phyloP scores from a whole-genome alignment of 2,888 invertebrate genomes.

The Luffia ferchaultella region DNA sequence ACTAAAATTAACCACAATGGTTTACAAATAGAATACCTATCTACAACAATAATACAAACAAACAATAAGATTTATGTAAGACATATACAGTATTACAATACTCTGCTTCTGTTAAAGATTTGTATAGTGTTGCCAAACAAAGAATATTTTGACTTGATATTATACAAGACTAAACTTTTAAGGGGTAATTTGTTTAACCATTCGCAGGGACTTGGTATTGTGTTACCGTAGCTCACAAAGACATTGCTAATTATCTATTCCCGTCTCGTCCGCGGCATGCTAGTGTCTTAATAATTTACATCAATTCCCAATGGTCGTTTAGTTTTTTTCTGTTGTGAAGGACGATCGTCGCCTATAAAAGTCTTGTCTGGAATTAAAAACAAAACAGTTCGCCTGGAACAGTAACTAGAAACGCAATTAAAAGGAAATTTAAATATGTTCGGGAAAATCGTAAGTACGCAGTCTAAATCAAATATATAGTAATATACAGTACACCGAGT shows the following conservation, averaged over 20 bases:
- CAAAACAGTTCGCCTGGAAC: conserved; percentile 31
- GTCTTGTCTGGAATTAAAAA: conserved; percentile 31
- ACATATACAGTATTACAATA: no score
- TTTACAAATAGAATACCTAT: no score
- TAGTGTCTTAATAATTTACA: conserved; percentile 50
- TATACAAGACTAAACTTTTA: background rate
- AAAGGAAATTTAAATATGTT: conserved; percentile 29
- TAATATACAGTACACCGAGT: no score
- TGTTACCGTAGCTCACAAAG: conserved; percentile 39
- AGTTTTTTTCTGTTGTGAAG: conserved; percentile 55
- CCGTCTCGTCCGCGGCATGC: conserved; percentile 37
- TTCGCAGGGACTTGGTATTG: background rate
- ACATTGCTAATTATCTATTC: conserved; percentile 44
- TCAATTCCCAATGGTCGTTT: conserved; percentile 44
- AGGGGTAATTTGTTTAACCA: background rate
- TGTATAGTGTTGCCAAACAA: background rate
- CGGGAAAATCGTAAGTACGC: conserved; percentile 47
- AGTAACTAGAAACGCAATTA: conserved; percentile 4
- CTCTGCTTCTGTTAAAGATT: no score
- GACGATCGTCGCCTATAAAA: conserved; percentile 46
- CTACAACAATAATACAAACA: no score
- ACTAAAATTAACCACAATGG: no score
- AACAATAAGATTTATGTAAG: no score
- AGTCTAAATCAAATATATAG: no score
- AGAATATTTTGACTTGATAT: background rate